These are phyloP conservation scores for Hirtodrosophila histrioides DNA, from an alignment of 2,888 invertebrate genomes.

Conservation along the genomic window DNA sequence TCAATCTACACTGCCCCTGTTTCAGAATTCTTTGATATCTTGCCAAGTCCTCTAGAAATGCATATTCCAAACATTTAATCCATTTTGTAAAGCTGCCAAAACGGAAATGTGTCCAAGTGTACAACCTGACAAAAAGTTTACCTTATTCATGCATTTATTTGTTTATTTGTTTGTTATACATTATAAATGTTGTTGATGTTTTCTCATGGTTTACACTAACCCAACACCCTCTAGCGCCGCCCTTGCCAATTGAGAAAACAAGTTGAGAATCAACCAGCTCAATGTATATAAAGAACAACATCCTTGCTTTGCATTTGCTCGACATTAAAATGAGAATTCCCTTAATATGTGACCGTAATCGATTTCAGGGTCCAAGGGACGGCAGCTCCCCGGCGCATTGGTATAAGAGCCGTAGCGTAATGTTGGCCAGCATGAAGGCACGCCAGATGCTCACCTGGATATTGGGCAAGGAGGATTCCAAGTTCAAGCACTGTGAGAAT, in stretches of 20 bases:
- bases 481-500: slow-evolving; percentile 96
- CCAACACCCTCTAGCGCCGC: slow-evolving; percentile 7
- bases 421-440: slow-evolving; percentile 94
- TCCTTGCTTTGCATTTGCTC: slow-evolving; percentile 10
- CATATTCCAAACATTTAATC: slow-evolving; percentile 14
- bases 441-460: slow-evolving; percentile 96
- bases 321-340: slow-evolving; percentile 7
- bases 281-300: slow-evolving; percentile 15
- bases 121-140: slow-evolving; percentile 17
- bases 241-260: slow-evolving; percentile 17
- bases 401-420: slow-evolving; percentile 94
- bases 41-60: slow-evolving; percentile 25
- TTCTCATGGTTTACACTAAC: slow-evolving; percentile 21
- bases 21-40: slow-evolving; percentile 25
- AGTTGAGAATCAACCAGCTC: slow-evolving; percentile 10
- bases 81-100: slow-evolving; percentile 35
- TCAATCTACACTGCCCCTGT: not conserved
- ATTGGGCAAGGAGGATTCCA: slow-evolving; percentile 94
- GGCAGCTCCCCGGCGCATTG: slow-evolving; percentile 88
- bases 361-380: slow-evolving; percentile 83
- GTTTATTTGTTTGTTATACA: slow-evolving; percentile 17
- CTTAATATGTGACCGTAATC: slow-evolving; percentile 24
- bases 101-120: slow-evolving; percentile 35
- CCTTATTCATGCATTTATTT: slow-evolving; percentile 27
- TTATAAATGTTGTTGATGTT: slow-evolving; percentile 6